These are phyloP conservation scores for Sula dactylatra DNA, from an alignment of 2,113 vertebrate genomes.

Conservation along the genomic window DNA sequence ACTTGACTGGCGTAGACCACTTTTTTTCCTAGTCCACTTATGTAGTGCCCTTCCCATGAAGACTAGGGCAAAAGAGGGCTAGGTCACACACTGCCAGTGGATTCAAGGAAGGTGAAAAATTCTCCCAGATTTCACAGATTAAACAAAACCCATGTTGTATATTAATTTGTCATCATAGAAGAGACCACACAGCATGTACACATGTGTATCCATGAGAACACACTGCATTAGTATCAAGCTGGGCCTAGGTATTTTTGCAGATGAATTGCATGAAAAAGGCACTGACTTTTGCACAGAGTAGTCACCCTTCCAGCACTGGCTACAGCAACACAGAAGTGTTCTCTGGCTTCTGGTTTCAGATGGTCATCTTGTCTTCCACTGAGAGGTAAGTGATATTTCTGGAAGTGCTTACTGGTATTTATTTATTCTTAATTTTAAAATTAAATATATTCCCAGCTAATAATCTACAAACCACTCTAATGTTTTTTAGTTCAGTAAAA, in stretches of 20 bases:
- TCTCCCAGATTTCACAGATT: neutral
- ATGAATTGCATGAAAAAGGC: neutral
- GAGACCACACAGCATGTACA: neutral
- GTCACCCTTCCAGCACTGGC: neutral
- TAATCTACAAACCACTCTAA: neutral
- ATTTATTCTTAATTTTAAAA: neutral
- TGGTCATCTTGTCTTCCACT: neutral
- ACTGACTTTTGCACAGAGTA: neutral
- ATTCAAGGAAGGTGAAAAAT: neutral
- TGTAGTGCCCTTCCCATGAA: neutral
- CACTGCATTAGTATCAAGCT: neutral
- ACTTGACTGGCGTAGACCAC: neutral
- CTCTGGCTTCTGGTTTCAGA: neutral
- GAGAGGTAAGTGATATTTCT: neutral
- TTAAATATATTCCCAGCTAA: neutral
- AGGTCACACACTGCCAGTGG: neutral
- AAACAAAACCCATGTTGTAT: neutral
- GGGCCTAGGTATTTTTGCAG: neutral
- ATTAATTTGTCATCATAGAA: neutral
- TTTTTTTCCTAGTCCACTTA: neutral
- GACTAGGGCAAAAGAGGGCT: neutral
- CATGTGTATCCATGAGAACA: neutral
- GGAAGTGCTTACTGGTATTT: neutral
- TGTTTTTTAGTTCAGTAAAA: neutral
- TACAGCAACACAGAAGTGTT: neutral